These are phyloP conservation scores for Corythaixoides concolor DNA, from an alignment of 2,113 vertebrate species.

Conservation along the genomic window DNA sequence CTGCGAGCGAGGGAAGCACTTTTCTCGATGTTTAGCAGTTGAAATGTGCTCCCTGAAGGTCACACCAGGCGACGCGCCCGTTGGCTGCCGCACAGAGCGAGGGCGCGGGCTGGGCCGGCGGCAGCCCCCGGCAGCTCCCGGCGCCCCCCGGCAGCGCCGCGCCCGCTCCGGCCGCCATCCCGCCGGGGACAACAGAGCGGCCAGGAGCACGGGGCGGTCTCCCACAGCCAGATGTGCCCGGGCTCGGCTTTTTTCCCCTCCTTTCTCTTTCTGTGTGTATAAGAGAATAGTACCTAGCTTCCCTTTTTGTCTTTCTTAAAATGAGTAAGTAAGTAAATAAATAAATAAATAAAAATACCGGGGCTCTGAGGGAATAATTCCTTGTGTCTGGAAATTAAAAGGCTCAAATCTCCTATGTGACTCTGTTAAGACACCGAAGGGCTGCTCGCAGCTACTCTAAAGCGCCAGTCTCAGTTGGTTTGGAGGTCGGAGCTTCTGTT, in stretches of 20 bases:
- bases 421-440: neutral
- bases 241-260: neutral
- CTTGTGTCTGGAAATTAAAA: constrained; percentile 29
- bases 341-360: neutral
- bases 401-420: neutral
- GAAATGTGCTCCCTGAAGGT: constrained; percentile 28
- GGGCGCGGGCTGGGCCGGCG: neutral
- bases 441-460: constrained; percentile 7
- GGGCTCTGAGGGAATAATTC: neutral
- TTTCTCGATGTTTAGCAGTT: neutral
- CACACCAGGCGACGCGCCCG: neutral
- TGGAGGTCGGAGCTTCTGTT: neutral
- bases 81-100: neutral
- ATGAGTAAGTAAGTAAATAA: too few relatives aligned
- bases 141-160: neutral
- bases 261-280: neutral
- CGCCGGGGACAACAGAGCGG: neutral
- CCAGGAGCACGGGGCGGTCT: neutral
- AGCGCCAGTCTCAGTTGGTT: neutral
- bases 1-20: neutral
- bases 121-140: neutral
- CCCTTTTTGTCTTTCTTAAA: neutral
- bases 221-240: neutral
- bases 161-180: neutral
- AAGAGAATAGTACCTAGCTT: neutral